Base-by-base conservation (phyloP, 2,888 invertebrate species). In the Unio pictorum region DNA sequence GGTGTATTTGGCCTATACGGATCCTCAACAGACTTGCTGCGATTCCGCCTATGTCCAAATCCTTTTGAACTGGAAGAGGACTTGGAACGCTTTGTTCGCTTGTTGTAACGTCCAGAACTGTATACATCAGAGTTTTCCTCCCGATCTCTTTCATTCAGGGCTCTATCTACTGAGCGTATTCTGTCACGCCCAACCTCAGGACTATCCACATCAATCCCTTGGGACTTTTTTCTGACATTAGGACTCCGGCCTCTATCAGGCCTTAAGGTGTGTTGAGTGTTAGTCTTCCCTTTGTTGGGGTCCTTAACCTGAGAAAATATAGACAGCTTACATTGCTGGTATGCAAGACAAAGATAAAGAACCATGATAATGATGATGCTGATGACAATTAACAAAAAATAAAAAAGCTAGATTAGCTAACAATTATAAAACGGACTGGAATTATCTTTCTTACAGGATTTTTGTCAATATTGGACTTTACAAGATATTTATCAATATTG, bases 31-130 rank as follows among this genome's bases (percentile, higher is more conserved):
- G 74, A 75, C 45, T 67, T 68, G 60, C 79, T 77, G 30, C 77
- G 63, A 11, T 74, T 78, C 64, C 81, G 67, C 17, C 81, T 71
- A 66, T 81, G 81, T 66, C 81, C 78, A 58, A 81, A 80, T 15
- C 81, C 81, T 58, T 75, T 75, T 26, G 66, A 61, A 28, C 67
- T 34, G 18, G 66, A 61, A 18, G 61, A 63, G 3, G 17, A 34
- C 2, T 63, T 34, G 28, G 79, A 78, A 66, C 69, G 77, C 23
- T 76, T 74, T 8, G 75, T 69, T 60, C 76, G 63, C 59, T 80
- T 80, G 61, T 76, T 81, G 64, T 75, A 73, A 61, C 74, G 58
- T 26, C 77, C 74, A 17, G 72, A 74, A 20, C 73, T 70, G 67
- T 68, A 71, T 45, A 67, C 72, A 28, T 72, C 69, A 71, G 71